Base-by-base conservation (phyloP, 2,888 invertebrate species). In the Lasiommata megera region DNA sequence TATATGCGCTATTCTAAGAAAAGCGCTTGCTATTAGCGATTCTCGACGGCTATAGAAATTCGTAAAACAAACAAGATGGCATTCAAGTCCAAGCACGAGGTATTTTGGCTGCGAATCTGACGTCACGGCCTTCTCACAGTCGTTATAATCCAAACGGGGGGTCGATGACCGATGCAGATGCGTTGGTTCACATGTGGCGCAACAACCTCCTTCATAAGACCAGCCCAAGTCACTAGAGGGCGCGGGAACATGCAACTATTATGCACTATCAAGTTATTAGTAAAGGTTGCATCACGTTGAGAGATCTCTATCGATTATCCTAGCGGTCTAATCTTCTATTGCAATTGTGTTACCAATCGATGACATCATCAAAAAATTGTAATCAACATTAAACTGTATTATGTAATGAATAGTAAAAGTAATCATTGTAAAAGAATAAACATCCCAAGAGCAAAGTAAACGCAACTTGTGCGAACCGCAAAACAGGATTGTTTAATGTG, bases 151-250 rank as follows among this genome's bases (percentile, higher is more conserved):
- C 73, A 66, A 68, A 53, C 36, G 44, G 23, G 73, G 61, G 85
- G 80, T 83, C 82, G 65, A 67, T 69, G 86, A 77, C 80, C 66
- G 65, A 84, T 89, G 89, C 89, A 88, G 89, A 89, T 89, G 88
- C 89, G 86, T 82, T 80, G 83, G 84, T 84, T 86, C 84, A 80
- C 85, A 87, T 87, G 84, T 82, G 84, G 79, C 79, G 76, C 74
- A 83, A 87, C 84, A 84, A 84, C 87, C 88, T 87, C 87, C 88
- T 85, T 87, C 88, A 87, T 83, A 77, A 79, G 62, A 41, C 5
- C 18, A 61, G 55, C 12, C 3, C 38, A 56, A 71, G 73, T 7
- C 1, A 72, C 9, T 60, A 64, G 78, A 65, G 71, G 56, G 1
- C 60, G 80, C 79, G 83, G 63, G 28, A 48, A 63, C 57, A 6